A percentile compares a stretch with the other conserved stretches of the same genome.
These are phyloP conservation scores for Bradypodion ventrale DNA, from an alignment of 2,797 vertebrate species.

Conservation along the genomic window DNA sequence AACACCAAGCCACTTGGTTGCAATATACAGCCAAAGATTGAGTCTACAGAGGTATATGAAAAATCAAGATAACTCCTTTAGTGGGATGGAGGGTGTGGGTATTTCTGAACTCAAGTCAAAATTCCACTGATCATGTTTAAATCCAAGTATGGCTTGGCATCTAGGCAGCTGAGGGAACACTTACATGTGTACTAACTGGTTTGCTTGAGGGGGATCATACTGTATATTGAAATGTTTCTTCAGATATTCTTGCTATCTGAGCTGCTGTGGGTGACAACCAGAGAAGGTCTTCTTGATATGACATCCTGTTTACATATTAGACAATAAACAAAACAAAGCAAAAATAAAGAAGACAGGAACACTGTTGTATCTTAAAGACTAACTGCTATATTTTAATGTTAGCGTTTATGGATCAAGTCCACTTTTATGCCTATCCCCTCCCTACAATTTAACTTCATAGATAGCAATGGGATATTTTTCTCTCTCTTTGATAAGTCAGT, in stretches of 20 bases:
- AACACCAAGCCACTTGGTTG: neutral
- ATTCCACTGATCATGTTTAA: neutral
- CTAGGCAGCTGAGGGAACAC: neutral
- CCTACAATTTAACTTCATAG: neutral
- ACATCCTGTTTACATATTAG: neutral
- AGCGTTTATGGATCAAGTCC: too few species aligned
- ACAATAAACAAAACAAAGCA: too few species aligned
- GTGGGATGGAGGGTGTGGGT: neutral
- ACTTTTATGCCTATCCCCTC: neutral
- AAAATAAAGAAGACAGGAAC: too few species aligned
- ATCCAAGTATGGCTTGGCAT: neutral
- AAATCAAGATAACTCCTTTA: neutral
- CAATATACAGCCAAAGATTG: neutral
- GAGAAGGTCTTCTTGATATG: neutral
- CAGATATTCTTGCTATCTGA: neutral
- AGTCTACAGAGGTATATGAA: neutral
- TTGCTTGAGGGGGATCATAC: neutral
- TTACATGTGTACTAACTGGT: neutral
- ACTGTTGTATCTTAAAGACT: too few species aligned
- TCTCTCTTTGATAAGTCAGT: neutral
- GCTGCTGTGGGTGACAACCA: neutral
- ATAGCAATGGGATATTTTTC: too few species aligned
- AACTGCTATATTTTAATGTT: too few species aligned
- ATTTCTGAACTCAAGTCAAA: neutral
- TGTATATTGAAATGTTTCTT: too few species aligned